A percentile compares a stretch with the other conserved stretches of the same genome.
phyloP scores from a whole-genome alignment of 2,888 invertebrate genomes.

The Coelopa pilipes region DNA sequence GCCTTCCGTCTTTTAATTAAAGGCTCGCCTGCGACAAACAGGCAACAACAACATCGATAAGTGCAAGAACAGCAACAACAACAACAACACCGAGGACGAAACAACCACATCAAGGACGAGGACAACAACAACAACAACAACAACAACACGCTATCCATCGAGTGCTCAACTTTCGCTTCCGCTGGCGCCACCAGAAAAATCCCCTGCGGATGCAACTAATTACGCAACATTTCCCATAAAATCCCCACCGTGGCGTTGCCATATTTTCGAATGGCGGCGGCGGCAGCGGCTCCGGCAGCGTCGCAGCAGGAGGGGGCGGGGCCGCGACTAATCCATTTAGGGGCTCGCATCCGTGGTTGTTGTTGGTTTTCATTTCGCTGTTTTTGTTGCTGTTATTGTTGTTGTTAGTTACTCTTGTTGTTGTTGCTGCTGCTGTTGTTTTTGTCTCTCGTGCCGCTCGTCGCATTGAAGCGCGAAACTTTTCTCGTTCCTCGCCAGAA shows the following conservation, averaged over 20 bases:
- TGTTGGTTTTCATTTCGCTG: not conserved
- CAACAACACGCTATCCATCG: not conserved
- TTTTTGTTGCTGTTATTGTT: no score
- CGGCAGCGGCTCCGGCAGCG: not conserved
- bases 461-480: slow-evolving; percentile 4
- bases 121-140: not conserved
- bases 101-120: not conserved
- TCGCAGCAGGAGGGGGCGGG: not conserved
- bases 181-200: not conserved
- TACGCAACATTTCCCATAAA: slow-evolving; percentile 38
- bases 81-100: no score
- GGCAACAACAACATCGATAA: not conserved
- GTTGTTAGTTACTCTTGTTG: no score
- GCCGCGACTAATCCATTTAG: slow-evolving; percentile 10
- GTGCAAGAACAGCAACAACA: not conserved
- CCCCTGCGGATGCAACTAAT: slow-evolving; percentile 37
- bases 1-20: no score
- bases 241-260: slow-evolving; percentile 21
- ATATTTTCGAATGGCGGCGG: slow-evolving; percentile 2
- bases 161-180: no score
- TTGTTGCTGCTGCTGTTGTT: slow-evolving; percentile 6
- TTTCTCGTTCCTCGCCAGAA: slow-evolving; percentile 18
- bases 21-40: not conserved
- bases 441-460: not conserved
- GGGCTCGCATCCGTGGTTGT: not conserved